phyloP scores from a whole-genome alignment of 2,888 invertebrate genomes.

The Diachrysia chrysitis region DNA sequence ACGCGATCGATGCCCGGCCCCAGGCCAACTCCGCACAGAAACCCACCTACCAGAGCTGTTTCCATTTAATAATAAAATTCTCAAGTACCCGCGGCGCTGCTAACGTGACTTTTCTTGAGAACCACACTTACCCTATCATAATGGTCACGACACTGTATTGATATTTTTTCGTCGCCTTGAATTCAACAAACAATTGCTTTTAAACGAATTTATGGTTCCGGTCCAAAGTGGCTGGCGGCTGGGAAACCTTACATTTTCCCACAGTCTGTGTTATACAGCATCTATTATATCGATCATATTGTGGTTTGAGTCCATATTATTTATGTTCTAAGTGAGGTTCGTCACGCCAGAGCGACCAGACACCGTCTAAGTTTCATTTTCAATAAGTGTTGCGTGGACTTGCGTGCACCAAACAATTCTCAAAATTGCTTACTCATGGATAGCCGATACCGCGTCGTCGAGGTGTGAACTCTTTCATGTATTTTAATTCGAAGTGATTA shows the following conservation, averaged over 20 bases:
- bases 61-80: conserved; percentile 68
- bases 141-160: conserved; percentile 51
- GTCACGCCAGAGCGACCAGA: conserved; percentile 68
- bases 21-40: conserved; percentile 74
- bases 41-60: conserved; percentile 74
- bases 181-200: conserved; percentile 54
- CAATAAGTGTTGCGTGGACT: conserved; percentile 68
- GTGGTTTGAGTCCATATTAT: conserved; percentile 71
- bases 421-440: conserved; percentile 71
- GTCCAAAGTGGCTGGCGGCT: conserved; percentile 59
- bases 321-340: conserved; percentile 69
- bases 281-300: conserved; percentile 71
- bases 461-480: conserved; percentile 71
- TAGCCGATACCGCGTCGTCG: conserved; percentile 58
- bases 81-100: conserved; percentile 61
- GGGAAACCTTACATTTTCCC: conserved; percentile 72
- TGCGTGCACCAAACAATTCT: conserved; percentile 67
- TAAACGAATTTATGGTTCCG: conserved; percentile 64
- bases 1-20: conserved; percentile 85
- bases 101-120: conserved; percentile 64
- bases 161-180: conserved; percentile 50
- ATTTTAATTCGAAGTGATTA: conserved; percentile 70
- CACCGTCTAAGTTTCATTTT: conserved; percentile 66
- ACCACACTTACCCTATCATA: conserved; percentile 55
- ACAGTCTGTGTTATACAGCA: conserved; percentile 69